phyloP scores from a whole-genome alignment of 2,113 vertebrate genomes.

The Nestor notabilis region DNA sequence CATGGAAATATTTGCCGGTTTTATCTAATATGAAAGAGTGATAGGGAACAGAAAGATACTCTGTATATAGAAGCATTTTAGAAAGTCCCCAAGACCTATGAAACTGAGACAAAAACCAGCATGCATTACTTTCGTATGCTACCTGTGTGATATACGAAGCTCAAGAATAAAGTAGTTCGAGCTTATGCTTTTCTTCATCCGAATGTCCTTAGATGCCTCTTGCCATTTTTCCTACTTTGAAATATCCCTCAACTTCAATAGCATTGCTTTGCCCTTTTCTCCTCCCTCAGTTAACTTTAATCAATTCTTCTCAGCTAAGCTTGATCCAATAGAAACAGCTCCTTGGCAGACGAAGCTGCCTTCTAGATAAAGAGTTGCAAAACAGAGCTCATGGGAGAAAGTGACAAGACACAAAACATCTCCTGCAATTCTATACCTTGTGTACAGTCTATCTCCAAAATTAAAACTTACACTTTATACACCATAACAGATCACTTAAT shows the following conservation, averaged over 20 bases:
- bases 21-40: neutral
- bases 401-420: neutral
- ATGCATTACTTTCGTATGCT: neutral
- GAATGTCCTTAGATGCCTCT: accelerated
- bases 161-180: neutral
- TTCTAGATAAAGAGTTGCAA: neutral
- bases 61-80: neutral
- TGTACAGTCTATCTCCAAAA: neutral
- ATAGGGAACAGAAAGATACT: neutral
- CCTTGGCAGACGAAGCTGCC: neutral
- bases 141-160: neutral
- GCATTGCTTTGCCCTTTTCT: neutral
- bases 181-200: neutral
- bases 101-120: neutral
- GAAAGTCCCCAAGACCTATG: neutral
- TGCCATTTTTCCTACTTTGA: neutral
- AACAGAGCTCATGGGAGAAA: neutral
- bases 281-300: neutral
- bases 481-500: neutral
- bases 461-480: neutral
- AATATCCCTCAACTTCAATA: neutral
- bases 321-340: neutral
- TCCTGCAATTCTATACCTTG: neutral
- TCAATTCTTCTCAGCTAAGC: neutral
- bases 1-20: neutral